A percentile compares a stretch with the other conserved stretches of the same genome.
phyloP scores from a whole-genome alignment of 2,888 invertebrate species.

The Cephus nigrinus region DNA sequence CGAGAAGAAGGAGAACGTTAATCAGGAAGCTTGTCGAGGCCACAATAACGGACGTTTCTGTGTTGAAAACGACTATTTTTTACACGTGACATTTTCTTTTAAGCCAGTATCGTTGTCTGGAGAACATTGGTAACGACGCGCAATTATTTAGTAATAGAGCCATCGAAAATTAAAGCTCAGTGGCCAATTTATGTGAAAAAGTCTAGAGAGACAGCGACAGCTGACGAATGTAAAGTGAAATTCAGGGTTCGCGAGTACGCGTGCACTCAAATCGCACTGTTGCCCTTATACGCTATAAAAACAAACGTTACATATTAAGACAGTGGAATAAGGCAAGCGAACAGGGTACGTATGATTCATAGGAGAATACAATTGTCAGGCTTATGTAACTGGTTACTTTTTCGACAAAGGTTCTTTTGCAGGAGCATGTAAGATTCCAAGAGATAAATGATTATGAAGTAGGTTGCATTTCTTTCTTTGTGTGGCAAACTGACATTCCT shows the following conservation, averaged over 20 bases:
- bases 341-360: not conserved
- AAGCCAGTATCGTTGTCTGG: not conserved
- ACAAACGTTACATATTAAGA: not conserved
- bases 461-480: not conserved
- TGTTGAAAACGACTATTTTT: not conserved
- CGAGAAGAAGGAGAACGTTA: not conserved
- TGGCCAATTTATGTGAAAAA: not conserved
- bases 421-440: not conserved
- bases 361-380: not conserved
- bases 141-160: not conserved
- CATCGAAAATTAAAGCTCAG: not conserved
- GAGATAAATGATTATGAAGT: not conserved
- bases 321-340: not conserved
- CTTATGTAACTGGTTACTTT: not conserved
- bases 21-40: not conserved
- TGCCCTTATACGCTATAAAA: conserved; percentile 15
- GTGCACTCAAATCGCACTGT: conserved; percentile 30
- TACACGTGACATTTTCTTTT: not conserved
- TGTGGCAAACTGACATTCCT: not conserved
- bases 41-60: not conserved
- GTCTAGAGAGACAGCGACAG: conserved; percentile 30
- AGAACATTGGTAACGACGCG: not conserved
- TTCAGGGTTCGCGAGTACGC: conserved; percentile 30
- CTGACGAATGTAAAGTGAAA: conserved; percentile 30
- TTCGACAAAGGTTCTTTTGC: not conserved